phyloP scores from a whole-genome alignment of 2,113 vertebrate genomes.

The Cranoglanis bouderius region DNA sequence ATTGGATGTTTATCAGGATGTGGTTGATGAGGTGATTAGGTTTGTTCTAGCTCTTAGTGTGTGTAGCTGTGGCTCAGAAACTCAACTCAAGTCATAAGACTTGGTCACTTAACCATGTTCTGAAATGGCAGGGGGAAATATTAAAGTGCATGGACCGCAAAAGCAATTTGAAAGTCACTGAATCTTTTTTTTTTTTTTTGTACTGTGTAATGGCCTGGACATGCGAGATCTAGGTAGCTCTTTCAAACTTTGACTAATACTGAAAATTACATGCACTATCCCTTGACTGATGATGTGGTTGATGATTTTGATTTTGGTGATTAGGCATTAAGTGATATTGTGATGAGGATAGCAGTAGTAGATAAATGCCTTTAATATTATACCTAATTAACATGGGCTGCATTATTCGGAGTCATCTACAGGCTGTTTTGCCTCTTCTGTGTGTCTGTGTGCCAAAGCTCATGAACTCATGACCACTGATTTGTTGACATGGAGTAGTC shows the following conservation, averaged over 20 bases:
- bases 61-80: not conserved
- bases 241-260: not conserved
- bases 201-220: not conserved
- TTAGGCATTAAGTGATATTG: not conserved
- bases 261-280: not conserved
- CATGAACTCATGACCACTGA: not conserved
- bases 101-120: not conserved
- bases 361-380: not conserved
- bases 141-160: not conserved
- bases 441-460: not conserved
- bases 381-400: not conserved
- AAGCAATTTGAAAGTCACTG: not conserved
- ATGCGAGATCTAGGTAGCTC: too few relatives aligned
- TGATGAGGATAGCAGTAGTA: not conserved
- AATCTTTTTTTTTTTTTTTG: not conserved
- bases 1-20: not conserved
- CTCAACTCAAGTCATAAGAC: not conserved
- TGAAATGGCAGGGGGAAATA: not conserved
- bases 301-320: not conserved
- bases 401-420: conserved; percentile 9
- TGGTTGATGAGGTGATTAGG: not conserved
- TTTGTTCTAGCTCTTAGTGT: not conserved
- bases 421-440: not conserved
- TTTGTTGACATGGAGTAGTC: not conserved
- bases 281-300: not conserved